Percentiles rank a stretch among this genome's conserved stretches.
phyloP scores from a whole-genome alignment of 2,113 vertebrate species.

The Hipposideros armiger region DNA sequence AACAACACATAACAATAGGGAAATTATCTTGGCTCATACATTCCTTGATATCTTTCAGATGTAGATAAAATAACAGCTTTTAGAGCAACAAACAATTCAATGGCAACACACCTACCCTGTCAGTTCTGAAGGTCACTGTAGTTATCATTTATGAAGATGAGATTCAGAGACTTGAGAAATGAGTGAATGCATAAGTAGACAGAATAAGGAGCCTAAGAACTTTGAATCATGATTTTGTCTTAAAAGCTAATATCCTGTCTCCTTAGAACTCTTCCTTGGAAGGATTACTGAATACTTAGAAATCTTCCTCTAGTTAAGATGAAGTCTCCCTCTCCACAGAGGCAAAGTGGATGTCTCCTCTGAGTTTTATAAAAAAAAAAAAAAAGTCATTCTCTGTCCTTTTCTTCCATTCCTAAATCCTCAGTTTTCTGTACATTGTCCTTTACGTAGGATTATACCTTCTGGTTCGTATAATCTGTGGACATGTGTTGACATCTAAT shows the following conservation, averaged over 20 bases:
- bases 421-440: background rate
- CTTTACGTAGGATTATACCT: background rate
- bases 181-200: background rate
- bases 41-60: slow-evolving; percentile 27
- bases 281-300: background rate
- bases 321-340: background rate
- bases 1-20: background rate
- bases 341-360: background rate
- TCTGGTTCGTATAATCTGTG: background rate
- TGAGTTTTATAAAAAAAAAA: background rate
- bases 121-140: background rate
- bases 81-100: background rate
- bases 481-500: background rate
- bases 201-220: background rate
- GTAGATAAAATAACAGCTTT: background rate
- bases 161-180: background rate
- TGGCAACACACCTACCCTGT: background rate
- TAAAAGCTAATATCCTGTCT: background rate
- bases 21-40: background rate
- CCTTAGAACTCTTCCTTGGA: background rate
- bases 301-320: background rate
- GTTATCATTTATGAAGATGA: background rate
- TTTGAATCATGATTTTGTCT: background rate
- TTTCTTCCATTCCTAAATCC: background rate
- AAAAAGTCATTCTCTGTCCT: background rate